Base-by-base conservation (phyloP, 1,140 invertebrate species). In the Psilanteris sp. region DNA sequence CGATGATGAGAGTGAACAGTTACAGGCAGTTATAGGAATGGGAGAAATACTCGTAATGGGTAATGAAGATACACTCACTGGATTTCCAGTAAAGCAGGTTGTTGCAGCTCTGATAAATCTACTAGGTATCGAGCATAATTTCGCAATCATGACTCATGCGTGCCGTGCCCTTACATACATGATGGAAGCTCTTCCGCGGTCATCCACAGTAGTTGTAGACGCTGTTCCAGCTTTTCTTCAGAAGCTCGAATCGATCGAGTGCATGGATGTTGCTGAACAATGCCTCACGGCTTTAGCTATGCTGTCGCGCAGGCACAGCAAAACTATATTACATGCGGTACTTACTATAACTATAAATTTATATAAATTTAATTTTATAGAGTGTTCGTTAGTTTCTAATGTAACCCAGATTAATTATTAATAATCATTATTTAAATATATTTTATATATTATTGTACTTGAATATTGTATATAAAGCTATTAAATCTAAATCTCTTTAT, bases 61-160 rank as follows among this genome's bases (percentile, higher is more conserved):
- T 43, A 99, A 99, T 87, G 98, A 99, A 89, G 98, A 99, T 83
- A 99, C 97, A 0, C 90, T 99, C 6, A 96, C 97, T 15, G 98
- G 98, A 11, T 99, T 99, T 87, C 98, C 98, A 0, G 96, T 99
- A 0, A 97, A 98, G 79, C 97, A 98, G 89, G 97, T 98, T 7
- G 97, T 99, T 7, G 97, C 98, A 6, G 96, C 96, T 1, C 91
- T 99, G 1, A 96, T 97, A 29, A 93, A 91, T 79, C 87, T 98
- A 18, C 90, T 97, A 1, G 93, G 94, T 15, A 96, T 97, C 90
- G 96, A 97, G 82, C 97, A 99, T 85, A 99, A 99, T 90, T 99
- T 99, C 90, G 98, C 99, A 87, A 98, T 99, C 91, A 99, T 99
- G 98, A 98, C 99, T 83, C 97, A 99, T 87, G 97, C 98, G 0